A percentile compares a stretch with the other conserved stretches of the same genome.
Evolutionary conservation across 2,113 vertebrate genomes (phyloP).

Genomic region (Corydoras maculifer): DNA sequence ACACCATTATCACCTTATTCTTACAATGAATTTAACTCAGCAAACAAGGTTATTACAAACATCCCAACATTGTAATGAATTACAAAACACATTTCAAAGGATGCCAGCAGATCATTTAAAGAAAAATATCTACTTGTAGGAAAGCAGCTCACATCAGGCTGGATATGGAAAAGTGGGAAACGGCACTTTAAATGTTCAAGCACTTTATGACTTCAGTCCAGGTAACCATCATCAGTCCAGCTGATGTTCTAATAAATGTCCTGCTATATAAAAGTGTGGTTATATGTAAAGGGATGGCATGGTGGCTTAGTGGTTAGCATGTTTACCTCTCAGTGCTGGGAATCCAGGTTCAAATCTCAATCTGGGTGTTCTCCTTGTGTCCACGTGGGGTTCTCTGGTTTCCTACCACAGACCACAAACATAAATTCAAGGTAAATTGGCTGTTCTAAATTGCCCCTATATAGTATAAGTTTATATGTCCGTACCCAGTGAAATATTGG

Average conservation of each 20-base stretch:
- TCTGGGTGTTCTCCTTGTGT: too few relatives aligned
- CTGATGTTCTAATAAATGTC: background rate
- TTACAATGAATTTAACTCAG: background rate
- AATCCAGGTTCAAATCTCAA: too few relatives aligned
- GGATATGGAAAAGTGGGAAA: conserved; percentile 22
- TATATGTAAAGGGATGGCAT: background rate
- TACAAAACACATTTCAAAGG: background rate
- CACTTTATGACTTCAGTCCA: conserved; percentile 78
- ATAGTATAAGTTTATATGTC: too few relatives aligned
- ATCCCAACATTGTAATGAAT: background rate
- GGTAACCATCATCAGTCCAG: conserved; percentile 57
- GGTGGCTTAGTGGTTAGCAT: too few relatives aligned
- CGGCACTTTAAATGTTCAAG: conserved; percentile 69
- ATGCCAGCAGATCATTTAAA: too few relatives aligned
- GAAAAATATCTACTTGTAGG: conserved; percentile 38
- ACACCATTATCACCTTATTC: conserved; percentile 54
- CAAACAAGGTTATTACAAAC: background rate
- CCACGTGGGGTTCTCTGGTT: too few relatives aligned
- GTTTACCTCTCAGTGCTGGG: too few relatives aligned
- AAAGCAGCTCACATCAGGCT: conserved; percentile 1
- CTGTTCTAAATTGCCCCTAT: too few relatives aligned
- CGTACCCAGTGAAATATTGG: too few relatives aligned
- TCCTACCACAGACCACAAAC: too few relatives aligned
- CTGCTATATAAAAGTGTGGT: background rate
- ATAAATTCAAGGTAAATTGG: too few relatives aligned